Evolutionary conservation across 2,888 invertebrate genomes (phyloP), one percentile per base, ranked within the genome.

Genomic region (Aphidius colemani): DNA sequence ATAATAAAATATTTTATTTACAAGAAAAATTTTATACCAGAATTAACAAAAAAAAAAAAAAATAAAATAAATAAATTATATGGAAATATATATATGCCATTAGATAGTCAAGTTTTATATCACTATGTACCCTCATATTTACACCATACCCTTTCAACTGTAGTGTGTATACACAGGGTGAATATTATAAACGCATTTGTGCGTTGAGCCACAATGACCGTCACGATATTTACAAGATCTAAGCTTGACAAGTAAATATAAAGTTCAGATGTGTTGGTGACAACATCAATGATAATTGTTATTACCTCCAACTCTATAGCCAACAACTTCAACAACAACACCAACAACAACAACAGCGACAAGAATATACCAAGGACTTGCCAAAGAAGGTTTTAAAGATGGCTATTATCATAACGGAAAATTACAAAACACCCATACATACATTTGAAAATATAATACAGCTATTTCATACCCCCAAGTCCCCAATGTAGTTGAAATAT

Each of bases 171-270:
- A 75, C 72, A 71, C 71, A 64, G 77, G 76, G 76, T 77, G 77
- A 78, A 78, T 78, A 78, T 77, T 76, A 76, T 77, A 78, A 78
- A 77, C 75, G 77, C 76, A 72, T 72, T 72, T 72, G 67, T 69
- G 70, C 67, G 67, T 65, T 57, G 39, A 57, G 7, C 57, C 57
- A 57, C 57, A 57, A 30, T 30, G 39, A 46, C 57, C 5, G 4
- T 30, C 30, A 30, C 5, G 4, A 30, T 30, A n/a, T n/a, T n/a
- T n/a, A 30, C 30, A 30, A 30, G 2, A 39, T 46, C 18, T 57
- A 30, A 46, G 45, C 30, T 39, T 39, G 30, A 30, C 39, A 39
- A 9, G n/a, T 39, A 57, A 48, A 57, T 39, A 53, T 40, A 10
- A 53, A 7, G 7, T 30, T 53, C 6, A 13, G 8, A 6, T 53